A percentile compares a stretch with the other conserved stretches of the same genome.
These are phyloP conservation scores for Pachyrhynchus sulphureomaculatus DNA, from an alignment of 1,140 invertebrate genomes.

Conservation along the genomic window DNA sequence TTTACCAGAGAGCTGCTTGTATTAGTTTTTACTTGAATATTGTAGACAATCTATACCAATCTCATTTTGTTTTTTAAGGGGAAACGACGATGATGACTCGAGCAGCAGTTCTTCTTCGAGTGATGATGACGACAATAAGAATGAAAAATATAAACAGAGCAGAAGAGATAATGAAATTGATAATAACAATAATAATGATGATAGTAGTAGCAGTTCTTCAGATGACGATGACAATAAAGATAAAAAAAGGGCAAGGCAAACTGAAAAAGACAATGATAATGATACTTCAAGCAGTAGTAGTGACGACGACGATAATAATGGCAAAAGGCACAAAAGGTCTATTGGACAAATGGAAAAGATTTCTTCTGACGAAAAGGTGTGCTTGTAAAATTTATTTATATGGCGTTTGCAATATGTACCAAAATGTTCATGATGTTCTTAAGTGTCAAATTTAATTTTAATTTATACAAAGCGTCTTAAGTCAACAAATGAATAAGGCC, in stretches of 20 bases:
- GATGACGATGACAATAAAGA: slow-evolving; percentile 11
- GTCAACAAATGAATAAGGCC: too few species aligned
- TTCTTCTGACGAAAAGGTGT: slow-evolving; percentile 34
- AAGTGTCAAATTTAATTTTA: too few species aligned
- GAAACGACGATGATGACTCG: not conserved
- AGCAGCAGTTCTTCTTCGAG: slow-evolving; percentile 1
- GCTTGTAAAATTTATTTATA: not conserved
- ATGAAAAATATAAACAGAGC: slow-evolving; percentile 11
- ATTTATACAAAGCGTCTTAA: too few species aligned
- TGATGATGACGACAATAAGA: slow-evolving; percentile 2
- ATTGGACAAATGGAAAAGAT: slow-evolving; percentile 38
- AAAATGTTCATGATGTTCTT: too few species aligned
- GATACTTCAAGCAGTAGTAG: slow-evolving; percentile 11
- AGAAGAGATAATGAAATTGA: not conserved
- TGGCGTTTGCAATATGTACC: too few species aligned
- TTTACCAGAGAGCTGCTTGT: too few species aligned
- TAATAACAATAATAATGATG: slow-evolving; percentile 5
- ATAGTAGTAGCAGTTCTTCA: too few species aligned
- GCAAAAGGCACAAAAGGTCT: slow-evolving; percentile 20
- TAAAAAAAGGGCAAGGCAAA: too few species aligned
- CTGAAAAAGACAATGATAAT: not conserved
- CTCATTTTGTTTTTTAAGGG: too few species aligned
- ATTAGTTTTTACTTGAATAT: too few species aligned
- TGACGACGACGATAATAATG: slow-evolving; percentile 10
- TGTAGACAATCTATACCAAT: too few species aligned